phyloP scores from a whole-genome alignment of 2,797 vertebrate genomes.

The Rhincodon typus region DNA sequence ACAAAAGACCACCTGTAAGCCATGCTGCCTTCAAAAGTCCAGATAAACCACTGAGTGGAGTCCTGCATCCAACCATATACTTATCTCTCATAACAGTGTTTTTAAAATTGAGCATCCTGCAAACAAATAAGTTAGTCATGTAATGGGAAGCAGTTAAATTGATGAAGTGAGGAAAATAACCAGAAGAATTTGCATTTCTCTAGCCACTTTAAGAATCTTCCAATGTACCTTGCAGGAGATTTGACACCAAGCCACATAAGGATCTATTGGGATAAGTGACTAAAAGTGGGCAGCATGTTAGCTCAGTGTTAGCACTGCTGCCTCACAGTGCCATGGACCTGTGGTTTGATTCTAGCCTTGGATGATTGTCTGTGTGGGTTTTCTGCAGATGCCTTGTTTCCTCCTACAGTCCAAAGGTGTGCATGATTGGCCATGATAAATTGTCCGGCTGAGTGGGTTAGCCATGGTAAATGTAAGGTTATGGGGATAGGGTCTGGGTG shows the following conservation, averaged over 20 bases:
- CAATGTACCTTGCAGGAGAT: not conserved
- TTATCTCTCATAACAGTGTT: not conserved
- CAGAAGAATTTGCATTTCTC: not conserved
- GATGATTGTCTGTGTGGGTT: too few species aligned
- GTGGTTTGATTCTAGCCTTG: too few species aligned
- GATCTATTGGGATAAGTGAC: not conserved
- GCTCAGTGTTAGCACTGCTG: too few species aligned
- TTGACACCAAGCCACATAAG: not conserved
- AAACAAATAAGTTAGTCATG: not conserved
- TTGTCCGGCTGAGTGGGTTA: too few species aligned
- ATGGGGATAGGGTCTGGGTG: too few species aligned
- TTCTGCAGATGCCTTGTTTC: too few species aligned
- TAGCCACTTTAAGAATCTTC: not conserved
- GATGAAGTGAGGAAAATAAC: not conserved
- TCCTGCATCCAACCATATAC: not conserved
- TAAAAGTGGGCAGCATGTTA: too few species aligned
- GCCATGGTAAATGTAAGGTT: too few species aligned
- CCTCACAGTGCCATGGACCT: too few species aligned
- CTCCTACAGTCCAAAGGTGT: too few species aligned
- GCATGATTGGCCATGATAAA: too few species aligned
- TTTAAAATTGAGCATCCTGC: not conserved
- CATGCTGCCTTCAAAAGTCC: not conserved
- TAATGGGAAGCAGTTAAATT: not conserved
- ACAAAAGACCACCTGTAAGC: not conserved
- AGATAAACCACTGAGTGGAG: not conserved